These are phyloP conservation scores for Chymomyza procnemis DNA, from an alignment of 2,888 invertebrate species.

Conservation along the genomic window DNA sequence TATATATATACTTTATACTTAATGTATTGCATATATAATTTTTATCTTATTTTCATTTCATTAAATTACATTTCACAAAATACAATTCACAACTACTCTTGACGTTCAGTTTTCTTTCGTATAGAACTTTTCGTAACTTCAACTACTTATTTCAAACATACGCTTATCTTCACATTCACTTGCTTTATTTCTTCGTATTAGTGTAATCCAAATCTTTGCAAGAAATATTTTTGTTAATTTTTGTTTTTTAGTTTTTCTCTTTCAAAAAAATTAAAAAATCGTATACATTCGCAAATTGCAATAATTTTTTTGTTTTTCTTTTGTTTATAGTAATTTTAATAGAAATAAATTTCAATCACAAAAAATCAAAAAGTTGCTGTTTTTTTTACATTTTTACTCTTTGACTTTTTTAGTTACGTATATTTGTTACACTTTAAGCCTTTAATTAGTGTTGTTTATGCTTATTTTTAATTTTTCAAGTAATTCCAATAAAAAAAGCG, in stretches of 20 bases:
- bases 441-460: conserved; percentile 47
- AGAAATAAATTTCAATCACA: conserved; percentile 71
- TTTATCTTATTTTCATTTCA: conserved; percentile 34
- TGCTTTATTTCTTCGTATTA: conserved; percentile 11
- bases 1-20: conserved; percentile 60
- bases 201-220: conserved; percentile 9
- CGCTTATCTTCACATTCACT: conserved; percentile 27
- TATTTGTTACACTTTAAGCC: conserved; percentile 75
- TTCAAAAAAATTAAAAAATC: conserved; percentile 72
- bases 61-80: conserved; percentile 76
- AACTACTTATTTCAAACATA: conserved; percentile 41
- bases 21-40: conserved; percentile 43
- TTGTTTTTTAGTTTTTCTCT: conserved; percentile 43
- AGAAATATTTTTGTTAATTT: conserved; percentile 15
- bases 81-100: conserved; percentile 78
- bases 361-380: conserved; percentile 45
- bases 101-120: conserved; percentile 61
- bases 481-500: conserved; percentile 64
- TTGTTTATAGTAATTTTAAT: conserved; percentile 42
- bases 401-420: conserved; percentile 74
- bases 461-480: conserved; percentile 14
- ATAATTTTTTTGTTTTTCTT: conserved; percentile 45
- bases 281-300: conserved; percentile 76
- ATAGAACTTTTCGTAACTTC: conserved; percentile 48
- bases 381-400: conserved; percentile 40